Percentiles rank a stretch among this genome's conserved stretches.
phyloP scores from a whole-genome alignment of 2,888 invertebrate species.

The Sesia apiformis region DNA sequence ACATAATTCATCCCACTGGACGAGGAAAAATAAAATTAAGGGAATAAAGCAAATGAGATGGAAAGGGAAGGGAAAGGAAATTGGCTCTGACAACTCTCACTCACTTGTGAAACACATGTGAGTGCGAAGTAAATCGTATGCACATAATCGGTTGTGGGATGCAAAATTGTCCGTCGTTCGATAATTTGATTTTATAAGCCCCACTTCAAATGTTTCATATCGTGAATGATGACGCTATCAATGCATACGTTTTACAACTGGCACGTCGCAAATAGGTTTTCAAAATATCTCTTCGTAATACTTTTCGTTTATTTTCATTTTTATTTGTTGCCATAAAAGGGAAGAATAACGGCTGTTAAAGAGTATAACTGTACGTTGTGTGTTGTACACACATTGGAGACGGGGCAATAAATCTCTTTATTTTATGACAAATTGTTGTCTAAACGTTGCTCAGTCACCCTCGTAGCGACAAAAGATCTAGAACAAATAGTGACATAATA shows the following conservation, averaged over 20 bases:
- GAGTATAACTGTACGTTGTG: constrained; percentile 34
- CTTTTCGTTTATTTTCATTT: constrained; percentile 56
- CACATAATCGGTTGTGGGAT: too few relatives aligned
- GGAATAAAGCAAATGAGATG: too few relatives aligned
- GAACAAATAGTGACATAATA: constrained; percentile 67
- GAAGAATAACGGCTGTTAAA: constrained; percentile 63
- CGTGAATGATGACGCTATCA: not conserved
- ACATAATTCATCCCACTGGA: too few relatives aligned
- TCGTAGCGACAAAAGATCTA: constrained; percentile 53
- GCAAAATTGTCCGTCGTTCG: too few relatives aligned
- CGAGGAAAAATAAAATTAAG: too few relatives aligned
- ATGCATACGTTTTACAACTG: too few relatives aligned
- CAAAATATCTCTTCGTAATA: constrained; percentile 10
- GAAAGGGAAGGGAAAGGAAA: too few relatives aligned
- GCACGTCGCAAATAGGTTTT: too few relatives aligned
- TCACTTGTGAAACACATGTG: too few relatives aligned
- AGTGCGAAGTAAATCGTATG: too few relatives aligned
- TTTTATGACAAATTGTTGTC: constrained; percentile 74
- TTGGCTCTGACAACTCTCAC: too few relatives aligned
- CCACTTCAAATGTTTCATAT: not conserved
- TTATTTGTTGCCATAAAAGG: constrained; percentile 68
- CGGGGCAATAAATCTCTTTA: constrained; percentile 66
- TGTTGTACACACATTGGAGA: constrained; percentile 43
- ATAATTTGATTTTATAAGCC: not conserved
- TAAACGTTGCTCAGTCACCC: constrained; percentile 42